Evolutionary conservation across 2,888 invertebrate genomes (phyloP).

Genomic region (Heliconius sara): DNA sequence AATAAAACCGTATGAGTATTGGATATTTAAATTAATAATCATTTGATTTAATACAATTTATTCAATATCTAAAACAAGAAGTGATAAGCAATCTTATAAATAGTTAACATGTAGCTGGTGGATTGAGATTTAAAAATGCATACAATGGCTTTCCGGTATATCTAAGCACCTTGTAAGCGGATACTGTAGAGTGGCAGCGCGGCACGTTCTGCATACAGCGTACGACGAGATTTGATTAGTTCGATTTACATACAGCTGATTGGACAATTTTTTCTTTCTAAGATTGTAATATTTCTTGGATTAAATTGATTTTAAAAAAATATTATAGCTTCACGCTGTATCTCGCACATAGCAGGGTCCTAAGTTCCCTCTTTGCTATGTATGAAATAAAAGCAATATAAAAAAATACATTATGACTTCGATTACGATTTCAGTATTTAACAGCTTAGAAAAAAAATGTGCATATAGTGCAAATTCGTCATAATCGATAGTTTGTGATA

Average conservation of each 20-base stretch:
- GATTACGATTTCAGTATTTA: too few relatives aligned
- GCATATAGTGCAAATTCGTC: too few relatives aligned
- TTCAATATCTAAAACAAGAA: neutral
- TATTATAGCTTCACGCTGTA: neutral
- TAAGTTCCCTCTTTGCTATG: too few relatives aligned
- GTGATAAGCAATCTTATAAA: conserved; percentile 13
- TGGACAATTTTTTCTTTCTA: conserved; percentile 25
- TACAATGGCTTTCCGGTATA: conserved; percentile 27
- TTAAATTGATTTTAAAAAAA: too few relatives aligned
- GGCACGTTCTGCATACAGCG: conserved; percentile 53
- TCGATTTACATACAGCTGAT: conserved; percentile 47
- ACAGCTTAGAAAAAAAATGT: too few relatives aligned
- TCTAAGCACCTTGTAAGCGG: conserved; percentile 35
- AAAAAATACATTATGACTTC: too few relatives aligned
- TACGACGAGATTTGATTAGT: conserved; percentile 48
- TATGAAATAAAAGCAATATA: too few relatives aligned
- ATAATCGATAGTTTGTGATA: too few relatives aligned
- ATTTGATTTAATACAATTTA: neutral
- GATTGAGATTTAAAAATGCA: conserved; percentile 31
- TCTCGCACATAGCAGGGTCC: neutral
- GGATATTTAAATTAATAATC: neutral
- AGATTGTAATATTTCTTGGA: too few relatives aligned
- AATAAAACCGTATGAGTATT: neutral
- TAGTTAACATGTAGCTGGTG: conserved; percentile 17
- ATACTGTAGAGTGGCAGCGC: conserved; percentile 43